phyloP scores from a whole-genome alignment of 2,888 invertebrate genomes.

The Acleris laterana region DNA sequence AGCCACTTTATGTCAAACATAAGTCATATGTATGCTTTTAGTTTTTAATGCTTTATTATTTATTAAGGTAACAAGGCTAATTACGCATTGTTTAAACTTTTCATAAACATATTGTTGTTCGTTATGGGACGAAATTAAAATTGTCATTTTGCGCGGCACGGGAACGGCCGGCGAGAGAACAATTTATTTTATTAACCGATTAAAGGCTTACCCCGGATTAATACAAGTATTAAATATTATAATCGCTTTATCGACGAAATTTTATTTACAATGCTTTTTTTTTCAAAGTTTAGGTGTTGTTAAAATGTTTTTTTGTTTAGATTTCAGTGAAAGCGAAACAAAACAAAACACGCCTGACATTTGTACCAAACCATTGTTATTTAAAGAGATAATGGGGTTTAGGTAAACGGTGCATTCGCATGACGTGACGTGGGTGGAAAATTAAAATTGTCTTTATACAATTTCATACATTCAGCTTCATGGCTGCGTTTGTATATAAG shows the following conservation, averaged over 20 bases:
- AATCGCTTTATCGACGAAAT: constrained; percentile 49
- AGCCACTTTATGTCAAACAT: too few species aligned
- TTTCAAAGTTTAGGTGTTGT: neutral
- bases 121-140: constrained; percentile 62
- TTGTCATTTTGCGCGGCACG: constrained; percentile 58
- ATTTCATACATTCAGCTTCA: too few species aligned
- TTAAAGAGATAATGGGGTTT: neutral
- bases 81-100: neutral
- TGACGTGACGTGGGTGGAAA: too few species aligned
- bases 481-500: too few species aligned
- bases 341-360: neutral
- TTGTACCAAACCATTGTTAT: neutral
- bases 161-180: constrained; percentile 47
- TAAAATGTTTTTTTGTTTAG: too few species aligned
- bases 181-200: constrained; percentile 71
- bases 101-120: constrained; percentile 53
- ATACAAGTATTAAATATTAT: constrained; percentile 50
- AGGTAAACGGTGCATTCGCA: too few species aligned
- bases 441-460: too few species aligned
- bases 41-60: too few species aligned
- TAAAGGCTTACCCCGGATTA: constrained; percentile 61
- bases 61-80: neutral
- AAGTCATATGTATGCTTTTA: too few species aligned
- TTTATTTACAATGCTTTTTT: neutral
- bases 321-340: too few species aligned